Percentiles rank a stretch among this genome's conserved stretches.
Evolutionary conservation across 2,888 invertebrate genomes (phyloP).

Genomic region (Terebella lapidaria): DNA sequence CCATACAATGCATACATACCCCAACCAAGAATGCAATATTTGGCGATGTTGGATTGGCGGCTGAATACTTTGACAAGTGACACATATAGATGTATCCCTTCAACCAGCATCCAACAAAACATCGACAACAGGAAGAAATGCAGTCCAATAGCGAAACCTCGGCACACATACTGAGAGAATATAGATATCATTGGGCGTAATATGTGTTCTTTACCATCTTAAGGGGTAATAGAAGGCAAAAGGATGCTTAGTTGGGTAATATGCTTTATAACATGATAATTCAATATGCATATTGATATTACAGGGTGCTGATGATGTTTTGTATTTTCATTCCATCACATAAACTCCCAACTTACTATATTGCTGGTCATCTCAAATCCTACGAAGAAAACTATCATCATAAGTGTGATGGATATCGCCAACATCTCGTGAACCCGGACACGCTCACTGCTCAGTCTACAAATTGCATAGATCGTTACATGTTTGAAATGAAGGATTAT

Average conservation of each 20-base stretch:
- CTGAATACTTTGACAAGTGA: conserved; percentile 5
- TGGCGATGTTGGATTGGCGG: neutral
- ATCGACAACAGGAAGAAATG: conserved; percentile 6
- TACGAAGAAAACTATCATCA: conserved; percentile 34
- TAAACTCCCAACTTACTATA: too few relatives aligned
- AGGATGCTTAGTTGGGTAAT: too few relatives aligned
- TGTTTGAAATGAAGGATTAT: too few relatives aligned
- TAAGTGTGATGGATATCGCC: conserved; percentile 34
- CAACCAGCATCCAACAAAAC: conserved; percentile 13
- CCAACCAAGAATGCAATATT: conserved; percentile 6
- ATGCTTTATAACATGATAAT: too few relatives aligned
- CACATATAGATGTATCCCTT: conserved; percentile 9
- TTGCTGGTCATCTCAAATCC: conserved; percentile 32
- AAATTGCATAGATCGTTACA: neutral
- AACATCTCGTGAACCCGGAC: conserved; percentile 39
- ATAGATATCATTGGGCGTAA: too few relatives aligned
- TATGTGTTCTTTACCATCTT: too few relatives aligned
- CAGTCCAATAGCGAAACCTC: conserved; percentile 2
- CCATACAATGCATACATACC: conserved; percentile 3
- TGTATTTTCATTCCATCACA: too few relatives aligned
- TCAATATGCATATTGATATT: too few relatives aligned
- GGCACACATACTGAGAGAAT: conserved; percentile 2
- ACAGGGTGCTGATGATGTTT: too few relatives aligned
- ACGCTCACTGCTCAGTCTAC: conserved; percentile 35
- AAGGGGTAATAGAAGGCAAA: too few relatives aligned